These are phyloP conservation scores for Hartigia nigra DNA, from an alignment of 2,888 invertebrate species.

Conservation along the genomic window DNA sequence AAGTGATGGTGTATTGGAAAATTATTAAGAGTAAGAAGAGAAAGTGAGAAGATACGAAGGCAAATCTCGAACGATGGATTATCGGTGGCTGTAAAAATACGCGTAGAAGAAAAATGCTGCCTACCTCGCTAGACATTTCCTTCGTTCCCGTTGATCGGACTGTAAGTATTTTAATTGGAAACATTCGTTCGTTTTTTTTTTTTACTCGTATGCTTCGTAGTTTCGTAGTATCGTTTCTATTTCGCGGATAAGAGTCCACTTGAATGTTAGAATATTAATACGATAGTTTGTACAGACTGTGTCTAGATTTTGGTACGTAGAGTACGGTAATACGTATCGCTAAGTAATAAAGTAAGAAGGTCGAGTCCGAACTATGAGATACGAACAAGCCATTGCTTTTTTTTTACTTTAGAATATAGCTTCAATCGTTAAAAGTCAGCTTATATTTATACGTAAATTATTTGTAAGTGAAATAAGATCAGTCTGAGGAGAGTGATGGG, in stretches of 20 bases:
- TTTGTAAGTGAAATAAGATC: conserved; percentile 11
- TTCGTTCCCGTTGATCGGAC: background rate
- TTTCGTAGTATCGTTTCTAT: background rate
- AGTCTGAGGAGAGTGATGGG: conserved; percentile 15
- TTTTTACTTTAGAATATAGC: conserved; percentile 34
- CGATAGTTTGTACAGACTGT: background rate
- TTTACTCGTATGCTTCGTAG: background rate
- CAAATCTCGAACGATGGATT: background rate
- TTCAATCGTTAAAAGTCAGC: conserved; percentile 23
- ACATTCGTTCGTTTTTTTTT: background rate
- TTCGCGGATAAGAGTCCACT: background rate
- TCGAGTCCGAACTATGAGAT: conserved; percentile 28
- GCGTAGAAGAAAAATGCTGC: too few species aligned
- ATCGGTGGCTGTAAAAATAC: background rate
- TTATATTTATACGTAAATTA: conserved; percentile 1
- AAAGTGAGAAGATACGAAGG: background rate
- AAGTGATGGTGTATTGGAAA: background rate
- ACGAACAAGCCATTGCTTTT: conserved; percentile 33
- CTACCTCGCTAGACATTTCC: background rate
- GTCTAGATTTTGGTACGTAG: background rate
- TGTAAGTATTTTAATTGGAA: background rate
- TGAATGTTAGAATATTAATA: background rate
- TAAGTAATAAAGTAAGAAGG: conserved; percentile 11
- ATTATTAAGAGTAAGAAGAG: background rate
- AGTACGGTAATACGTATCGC: background rate